Conservation (phyloP, 2,113 vertebrate species). For the Dipodomys spectabilis region DNA sequence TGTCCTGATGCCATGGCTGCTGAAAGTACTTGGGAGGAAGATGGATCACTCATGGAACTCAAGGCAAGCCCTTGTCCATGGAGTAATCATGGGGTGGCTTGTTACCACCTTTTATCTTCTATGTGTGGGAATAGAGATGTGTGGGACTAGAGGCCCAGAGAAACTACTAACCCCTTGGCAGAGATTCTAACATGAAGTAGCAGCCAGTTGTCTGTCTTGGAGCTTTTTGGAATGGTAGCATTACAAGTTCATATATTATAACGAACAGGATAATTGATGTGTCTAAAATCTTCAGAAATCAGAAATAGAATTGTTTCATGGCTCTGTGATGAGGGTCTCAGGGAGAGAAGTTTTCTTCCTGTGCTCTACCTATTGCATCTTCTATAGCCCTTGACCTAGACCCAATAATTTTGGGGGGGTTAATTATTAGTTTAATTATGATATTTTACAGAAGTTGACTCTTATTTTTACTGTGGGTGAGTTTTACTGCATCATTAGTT, state of each 20-base stretch:
- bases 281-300: constrained; percentile 1
- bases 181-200: too few relatives aligned
- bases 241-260: neutral
- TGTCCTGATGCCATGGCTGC: neutral
- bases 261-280: neutral
- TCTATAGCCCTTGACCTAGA: neutral
- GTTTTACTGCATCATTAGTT: neutral
- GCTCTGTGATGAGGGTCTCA: neutral
- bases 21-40: neutral
- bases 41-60: neutral
- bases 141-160: fast-evolving
- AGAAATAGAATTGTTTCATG: neutral
- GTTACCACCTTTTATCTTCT: neutral
- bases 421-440: constrained; percentile 52
- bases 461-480: constrained; percentile 26
- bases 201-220: neutral
- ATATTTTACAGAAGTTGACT: constrained; percentile 16
- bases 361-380: neutral
- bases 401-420: neutral
- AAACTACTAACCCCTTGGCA: too few relatives aligned
- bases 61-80: too few relatives aligned
- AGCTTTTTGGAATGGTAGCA: neutral
- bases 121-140: neutral
- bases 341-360: neutral
- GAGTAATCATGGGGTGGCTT: neutral